Percentiles rank a stretch among this genome's conserved stretches.
These are phyloP conservation scores for Onchidella celtica DNA, from an alignment of 2,888 invertebrate genomes.

Conservation along the genomic window DNA sequence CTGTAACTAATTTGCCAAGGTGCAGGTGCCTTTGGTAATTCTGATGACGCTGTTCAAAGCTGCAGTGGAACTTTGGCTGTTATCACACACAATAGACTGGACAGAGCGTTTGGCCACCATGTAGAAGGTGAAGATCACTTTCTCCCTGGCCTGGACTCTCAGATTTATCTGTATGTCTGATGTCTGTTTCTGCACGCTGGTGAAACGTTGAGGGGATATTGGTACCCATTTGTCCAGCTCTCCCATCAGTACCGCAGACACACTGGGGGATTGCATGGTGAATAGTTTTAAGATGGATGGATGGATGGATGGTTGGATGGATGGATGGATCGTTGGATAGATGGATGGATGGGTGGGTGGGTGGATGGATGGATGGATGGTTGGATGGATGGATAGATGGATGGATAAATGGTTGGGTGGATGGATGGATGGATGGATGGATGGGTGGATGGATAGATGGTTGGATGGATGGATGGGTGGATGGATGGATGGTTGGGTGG, in stretches of 20 bases:
- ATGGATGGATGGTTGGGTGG: too few species aligned
- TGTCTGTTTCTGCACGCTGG: conserved; percentile 34
- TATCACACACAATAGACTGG: conserved; percentile 18
- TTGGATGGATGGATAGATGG: too few species aligned
- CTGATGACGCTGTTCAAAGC: neutral
- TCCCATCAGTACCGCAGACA: conserved; percentile 53
- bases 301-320: too few species aligned
- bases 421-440: too few species aligned
- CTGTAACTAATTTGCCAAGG: too few species aligned
- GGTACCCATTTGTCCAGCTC: conserved; percentile 60
- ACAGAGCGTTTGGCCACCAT: conserved; percentile 19
- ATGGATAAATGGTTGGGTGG: too few species aligned
- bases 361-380: too few species aligned
- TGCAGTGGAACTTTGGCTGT: neutral
- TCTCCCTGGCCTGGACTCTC: conserved; percentile 47
- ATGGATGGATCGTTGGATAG: too few species aligned
- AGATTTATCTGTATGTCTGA: conserved; percentile 48
- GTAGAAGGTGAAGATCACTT: conserved; percentile 43
- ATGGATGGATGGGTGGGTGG: too few species aligned
- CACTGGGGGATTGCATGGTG: neutral
- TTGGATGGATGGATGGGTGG: too few species aligned
- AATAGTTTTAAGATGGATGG: too few species aligned
- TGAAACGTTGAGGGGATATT: conserved; percentile 56
- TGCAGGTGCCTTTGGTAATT: conserved; percentile 1
- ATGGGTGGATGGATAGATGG: too few species aligned